These are phyloP conservation scores for Pterostichus niger DNA, from an alignment of 2,888 invertebrate genomes.

Conservation along the genomic window DNA sequence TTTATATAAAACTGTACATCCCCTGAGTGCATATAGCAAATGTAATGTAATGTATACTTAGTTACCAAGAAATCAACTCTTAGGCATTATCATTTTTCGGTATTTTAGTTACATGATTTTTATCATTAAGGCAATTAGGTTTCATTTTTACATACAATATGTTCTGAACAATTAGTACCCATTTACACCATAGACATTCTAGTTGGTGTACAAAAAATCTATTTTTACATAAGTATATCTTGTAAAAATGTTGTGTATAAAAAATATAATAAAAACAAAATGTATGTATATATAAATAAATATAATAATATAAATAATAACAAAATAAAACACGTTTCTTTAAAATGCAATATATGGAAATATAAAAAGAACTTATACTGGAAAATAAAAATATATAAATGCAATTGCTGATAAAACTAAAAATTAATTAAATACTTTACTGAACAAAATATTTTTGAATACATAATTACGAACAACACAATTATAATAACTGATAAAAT, in stretches of 20 bases:
- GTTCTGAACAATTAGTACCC: conserved; percentile 55
- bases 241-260: conserved; percentile 18
- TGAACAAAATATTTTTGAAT: not conserved
- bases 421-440: conserved; percentile 11
- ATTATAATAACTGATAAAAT: conserved; percentile 6
- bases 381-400: conserved; percentile 34
- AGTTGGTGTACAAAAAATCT: not conserved
- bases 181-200: conserved; percentile 52
- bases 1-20: conserved; percentile 54
- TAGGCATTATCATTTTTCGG: conserved; percentile 56
- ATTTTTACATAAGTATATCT: not conserved
- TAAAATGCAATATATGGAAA: conserved; percentile 19
- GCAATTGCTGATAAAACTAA: conserved; percentile 16
- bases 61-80: conserved; percentile 60
- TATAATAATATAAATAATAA: conserved; percentile 25
- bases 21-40: conserved; percentile 64
- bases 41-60: conserved; percentile 63
- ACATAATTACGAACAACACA: conserved; percentile 7
- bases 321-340: conserved; percentile 15
- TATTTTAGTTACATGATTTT: conserved; percentile 63
- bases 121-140: conserved; percentile 66
- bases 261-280: conserved; percentile 26
- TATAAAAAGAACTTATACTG: conserved; percentile 23
- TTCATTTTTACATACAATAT: conserved; percentile 61
- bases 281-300: conserved; percentile 26